Conservation (phyloP, 2,888 invertebrate genomes). For the Malthinus seriepunctatus region DNA sequence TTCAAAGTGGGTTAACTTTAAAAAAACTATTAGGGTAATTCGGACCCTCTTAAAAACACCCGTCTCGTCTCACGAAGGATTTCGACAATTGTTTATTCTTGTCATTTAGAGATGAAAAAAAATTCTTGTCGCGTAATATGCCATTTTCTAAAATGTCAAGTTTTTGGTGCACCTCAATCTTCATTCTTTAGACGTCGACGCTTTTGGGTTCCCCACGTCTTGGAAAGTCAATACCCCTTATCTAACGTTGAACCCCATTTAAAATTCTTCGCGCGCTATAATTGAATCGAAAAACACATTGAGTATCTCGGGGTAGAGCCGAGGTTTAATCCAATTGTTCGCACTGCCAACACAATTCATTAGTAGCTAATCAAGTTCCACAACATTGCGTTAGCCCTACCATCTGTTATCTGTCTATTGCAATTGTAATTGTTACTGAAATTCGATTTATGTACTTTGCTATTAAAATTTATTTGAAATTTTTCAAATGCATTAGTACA, state of each 20-base stretch:
- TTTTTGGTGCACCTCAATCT: constrained; percentile 38
- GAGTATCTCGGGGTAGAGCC: constrained; percentile 37
- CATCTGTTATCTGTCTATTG: constrained; percentile 48
- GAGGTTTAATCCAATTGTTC: constrained; percentile 49
- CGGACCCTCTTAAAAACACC: constrained; percentile 31
- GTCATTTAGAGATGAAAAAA: constrained; percentile 5
- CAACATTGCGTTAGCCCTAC: constrained; percentile 47
- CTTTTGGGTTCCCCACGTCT: constrained; percentile 31
- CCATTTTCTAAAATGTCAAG: constrained; percentile 11
- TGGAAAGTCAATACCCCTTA: constrained; percentile 41
- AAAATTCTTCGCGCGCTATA: constrained; percentile 45
- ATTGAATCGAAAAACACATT: constrained; percentile 50
- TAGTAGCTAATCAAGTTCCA: constrained; percentile 52
- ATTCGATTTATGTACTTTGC: constrained; percentile 44
- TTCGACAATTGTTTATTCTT: constrained; percentile 7
- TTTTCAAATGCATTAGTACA: not conserved
- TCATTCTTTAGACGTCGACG: constrained; percentile 39
- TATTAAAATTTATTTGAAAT: constrained; percentile 1
- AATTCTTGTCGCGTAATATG: constrained; percentile 8
- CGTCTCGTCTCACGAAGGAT: constrained; percentile 21
- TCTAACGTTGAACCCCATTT: constrained; percentile 41
- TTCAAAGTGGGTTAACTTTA: constrained; percentile 23
- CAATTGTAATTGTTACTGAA: constrained; percentile 43
- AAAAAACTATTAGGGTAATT: constrained; percentile 34
- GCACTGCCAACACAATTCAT: constrained; percentile 49